A percentile compares a stretch with the other conserved stretches of the same genome.
Conservation (phyloP, 2,888 invertebrate species). For the Amorpha juglandis region DNA sequence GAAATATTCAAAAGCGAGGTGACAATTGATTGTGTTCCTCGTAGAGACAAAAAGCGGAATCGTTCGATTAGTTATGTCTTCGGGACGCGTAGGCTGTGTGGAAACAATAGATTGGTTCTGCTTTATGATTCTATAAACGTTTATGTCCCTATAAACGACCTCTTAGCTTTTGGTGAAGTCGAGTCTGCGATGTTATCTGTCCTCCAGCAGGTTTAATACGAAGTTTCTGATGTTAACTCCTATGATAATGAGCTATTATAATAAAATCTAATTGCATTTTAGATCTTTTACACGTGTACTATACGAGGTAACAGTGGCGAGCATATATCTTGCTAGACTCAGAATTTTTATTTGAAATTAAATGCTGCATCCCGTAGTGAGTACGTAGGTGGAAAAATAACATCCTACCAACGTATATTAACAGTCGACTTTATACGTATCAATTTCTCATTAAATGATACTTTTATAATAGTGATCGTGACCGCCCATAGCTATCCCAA, state of each 20-base stretch:
- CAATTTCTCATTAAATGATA: conserved; percentile 54
- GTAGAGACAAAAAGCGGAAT: conserved; percentile 79
- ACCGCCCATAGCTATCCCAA: conserved; percentile 66
- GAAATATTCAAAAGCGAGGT: conserved; percentile 74
- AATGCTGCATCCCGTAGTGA: conserved; percentile 19
- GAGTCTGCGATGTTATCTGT: conserved; percentile 77
- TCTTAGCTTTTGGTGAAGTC: conserved; percentile 75
- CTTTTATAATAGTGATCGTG: conserved; percentile 57
- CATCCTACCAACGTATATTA: conserved; percentile 46
- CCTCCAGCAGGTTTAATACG: conserved; percentile 72
- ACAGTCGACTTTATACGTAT: conserved; percentile 48
- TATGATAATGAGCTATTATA: conserved; percentile 54
- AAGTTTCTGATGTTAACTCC: conserved; percentile 64
- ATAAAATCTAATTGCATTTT: conserved; percentile 28
- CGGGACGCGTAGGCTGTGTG: conserved; percentile 72
- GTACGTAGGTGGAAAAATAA: conserved; percentile 50
- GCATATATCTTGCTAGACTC: conserved; percentile 1
- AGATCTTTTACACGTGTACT: conserved; percentile 41
- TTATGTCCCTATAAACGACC: conserved; percentile 79
- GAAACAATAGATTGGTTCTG: conserved; percentile 80
- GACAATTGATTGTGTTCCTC: conserved; percentile 80
- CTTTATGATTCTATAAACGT: conserved; percentile 83
- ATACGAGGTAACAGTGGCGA: not conserved
- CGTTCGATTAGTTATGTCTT: conserved; percentile 79
- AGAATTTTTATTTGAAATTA: not conserved